These are phyloP conservation scores for Saturnia pavonia DNA, from an alignment of 2,888 invertebrate species.

Conservation along the genomic window DNA sequence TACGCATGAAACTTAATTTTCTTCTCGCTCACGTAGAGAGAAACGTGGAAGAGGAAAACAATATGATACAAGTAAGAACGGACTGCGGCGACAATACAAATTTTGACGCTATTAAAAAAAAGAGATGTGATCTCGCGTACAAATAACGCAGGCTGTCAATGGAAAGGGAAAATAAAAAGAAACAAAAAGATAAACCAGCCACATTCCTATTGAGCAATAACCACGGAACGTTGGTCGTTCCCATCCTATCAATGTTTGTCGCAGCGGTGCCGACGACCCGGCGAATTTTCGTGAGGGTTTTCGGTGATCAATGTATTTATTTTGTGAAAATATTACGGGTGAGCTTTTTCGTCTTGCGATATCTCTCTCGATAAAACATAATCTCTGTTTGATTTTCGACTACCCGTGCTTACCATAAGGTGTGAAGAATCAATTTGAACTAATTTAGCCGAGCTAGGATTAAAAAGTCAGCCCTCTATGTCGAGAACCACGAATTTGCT, in stretches of 20 bases:
- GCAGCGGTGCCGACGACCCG: not conserved
- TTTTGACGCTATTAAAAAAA: not conserved
- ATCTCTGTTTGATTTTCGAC: not conserved
- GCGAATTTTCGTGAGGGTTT: not conserved
- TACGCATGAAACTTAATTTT: not conserved
- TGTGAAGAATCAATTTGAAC: not conserved
- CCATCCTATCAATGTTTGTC: conserved; percentile 16
- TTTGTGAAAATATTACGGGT: not conserved
- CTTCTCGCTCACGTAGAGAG: not conserved
- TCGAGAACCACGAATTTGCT: no score
- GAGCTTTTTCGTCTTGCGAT: not conserved
- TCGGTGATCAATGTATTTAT: not conserved
- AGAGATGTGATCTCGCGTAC: not conserved
- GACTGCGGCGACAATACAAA: not conserved
- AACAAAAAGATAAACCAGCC: not conserved
- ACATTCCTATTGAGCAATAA: conserved; percentile 21
- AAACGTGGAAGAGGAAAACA: no score
- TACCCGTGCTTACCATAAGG: not conserved
- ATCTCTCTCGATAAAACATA: not conserved
- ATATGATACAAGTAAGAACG: no score
- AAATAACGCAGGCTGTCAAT: not conserved
- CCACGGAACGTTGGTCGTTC: conserved; percentile 13
- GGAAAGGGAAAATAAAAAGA: conserved; percentile 1
- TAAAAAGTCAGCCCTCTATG: no score
- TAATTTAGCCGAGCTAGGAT: not conserved